phyloP scores from a whole-genome alignment of 2,113 vertebrate species.

The Mirounga angustirostris region DNA sequence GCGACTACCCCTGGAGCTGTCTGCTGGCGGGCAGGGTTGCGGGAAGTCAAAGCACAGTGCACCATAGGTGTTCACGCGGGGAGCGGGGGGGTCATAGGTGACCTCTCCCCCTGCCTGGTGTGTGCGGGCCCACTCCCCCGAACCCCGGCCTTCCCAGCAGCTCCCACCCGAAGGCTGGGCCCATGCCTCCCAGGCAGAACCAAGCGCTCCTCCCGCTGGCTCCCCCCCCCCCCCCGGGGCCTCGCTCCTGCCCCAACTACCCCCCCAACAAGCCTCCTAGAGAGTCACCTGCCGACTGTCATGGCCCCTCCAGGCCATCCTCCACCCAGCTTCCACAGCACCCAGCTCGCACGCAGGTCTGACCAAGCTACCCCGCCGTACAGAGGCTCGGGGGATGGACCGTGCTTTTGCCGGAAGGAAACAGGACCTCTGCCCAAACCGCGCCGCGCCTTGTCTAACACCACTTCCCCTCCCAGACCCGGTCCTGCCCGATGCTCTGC shows the following conservation, averaged over 20 bases:
- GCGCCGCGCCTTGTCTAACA: neutral
- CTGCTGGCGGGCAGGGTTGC: neutral
- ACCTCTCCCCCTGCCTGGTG: neutral
- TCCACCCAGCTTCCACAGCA: neutral
- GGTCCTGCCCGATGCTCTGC: neutral
- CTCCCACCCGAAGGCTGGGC: neutral
- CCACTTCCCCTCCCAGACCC: neutral
- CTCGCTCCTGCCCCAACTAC: neutral
- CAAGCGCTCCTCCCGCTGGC: neutral
- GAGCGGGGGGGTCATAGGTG: no score
- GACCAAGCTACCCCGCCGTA: neutral
- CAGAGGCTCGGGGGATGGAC: neutral
- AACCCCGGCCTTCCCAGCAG: neutral
- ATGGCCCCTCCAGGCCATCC: neutral
- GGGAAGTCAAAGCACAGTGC: neutral
- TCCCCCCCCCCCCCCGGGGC: neutral
- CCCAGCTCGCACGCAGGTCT: no score
- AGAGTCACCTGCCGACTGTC: neutral
- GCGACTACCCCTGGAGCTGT: neutral
- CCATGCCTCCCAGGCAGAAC: neutral
- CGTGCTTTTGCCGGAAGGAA: neutral
- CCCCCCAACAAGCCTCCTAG: neutral
- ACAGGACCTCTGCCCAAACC: neutral
- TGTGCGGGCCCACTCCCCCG: rapidly evolving
- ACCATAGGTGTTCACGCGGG: no score